Conservation (phyloP, 2,797 vertebrate genomes). For the Podarcis siculus region DNA sequence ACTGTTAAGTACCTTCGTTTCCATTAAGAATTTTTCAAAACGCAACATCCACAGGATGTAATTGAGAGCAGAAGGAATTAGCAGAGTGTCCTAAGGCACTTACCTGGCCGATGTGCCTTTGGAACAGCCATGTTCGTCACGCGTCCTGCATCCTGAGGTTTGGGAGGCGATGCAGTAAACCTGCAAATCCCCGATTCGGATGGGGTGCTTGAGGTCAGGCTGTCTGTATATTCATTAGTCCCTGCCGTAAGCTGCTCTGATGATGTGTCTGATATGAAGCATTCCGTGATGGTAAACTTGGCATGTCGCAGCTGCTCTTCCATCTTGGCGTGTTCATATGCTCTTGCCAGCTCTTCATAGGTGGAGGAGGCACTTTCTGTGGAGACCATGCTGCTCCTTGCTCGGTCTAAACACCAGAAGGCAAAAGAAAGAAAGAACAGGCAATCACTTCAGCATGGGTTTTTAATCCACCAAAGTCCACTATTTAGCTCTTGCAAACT, state of each 20-base stretch:
- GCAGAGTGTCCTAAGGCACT: constrained; percentile 44
- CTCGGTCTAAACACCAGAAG: constrained; percentile 82
- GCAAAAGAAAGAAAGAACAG: background rate
- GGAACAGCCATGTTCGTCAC: constrained; percentile 97
- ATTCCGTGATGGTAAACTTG: constrained; percentile 99
- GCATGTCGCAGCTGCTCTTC: constrained; percentile 98
- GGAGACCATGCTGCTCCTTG: constrained; percentile 99
- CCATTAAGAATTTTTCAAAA: background rate
- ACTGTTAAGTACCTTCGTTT: background rate
- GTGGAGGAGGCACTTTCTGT: constrained; percentile 99
- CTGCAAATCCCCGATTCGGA: constrained; percentile 99
- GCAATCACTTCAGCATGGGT: background rate
- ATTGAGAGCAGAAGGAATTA: background rate
- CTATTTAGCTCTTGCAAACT: constrained; percentile 2
- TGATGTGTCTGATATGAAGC: constrained; percentile 99
- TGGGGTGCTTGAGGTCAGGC: constrained; percentile 97
- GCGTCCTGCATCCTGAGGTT: constrained; percentile 96
- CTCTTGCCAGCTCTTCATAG: constrained; percentile 96
- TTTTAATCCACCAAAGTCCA: constrained; percentile 1
- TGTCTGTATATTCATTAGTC: constrained; percentile 99
- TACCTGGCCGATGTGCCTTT: constrained; percentile 98
- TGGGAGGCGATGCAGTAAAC: constrained; percentile 97
- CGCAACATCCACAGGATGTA: fast-evolving
- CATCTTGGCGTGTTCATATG: constrained; percentile 99
- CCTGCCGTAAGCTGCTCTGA: constrained; percentile 98